Evolutionary conservation across 2,888 invertebrate genomes (phyloP).

Genomic region (Synergus umbraculus): DNA sequence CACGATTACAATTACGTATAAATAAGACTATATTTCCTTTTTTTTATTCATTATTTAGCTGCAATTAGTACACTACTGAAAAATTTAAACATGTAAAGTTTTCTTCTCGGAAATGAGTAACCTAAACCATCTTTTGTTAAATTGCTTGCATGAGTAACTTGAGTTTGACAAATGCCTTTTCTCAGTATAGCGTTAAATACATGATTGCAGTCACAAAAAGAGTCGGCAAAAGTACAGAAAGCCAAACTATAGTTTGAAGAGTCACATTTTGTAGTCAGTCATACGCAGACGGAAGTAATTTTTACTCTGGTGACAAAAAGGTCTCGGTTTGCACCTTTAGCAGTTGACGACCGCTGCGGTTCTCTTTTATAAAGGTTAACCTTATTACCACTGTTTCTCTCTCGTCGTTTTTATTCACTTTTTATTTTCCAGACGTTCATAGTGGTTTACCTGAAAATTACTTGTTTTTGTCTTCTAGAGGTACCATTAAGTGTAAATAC

Average conservation of each 20-base stretch:
- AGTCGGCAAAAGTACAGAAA: background rate
- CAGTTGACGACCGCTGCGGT: background rate
- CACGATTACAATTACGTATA: too few relatives aligned
- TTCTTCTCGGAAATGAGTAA: background rate
- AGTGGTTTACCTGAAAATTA: background rate
- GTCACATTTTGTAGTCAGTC: background rate
- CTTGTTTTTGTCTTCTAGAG: background rate
- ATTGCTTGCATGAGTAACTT: constrained; percentile 20
- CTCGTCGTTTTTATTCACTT: background rate
- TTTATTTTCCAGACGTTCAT: background rate
- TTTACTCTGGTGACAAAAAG: background rate
- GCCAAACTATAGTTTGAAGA: background rate
- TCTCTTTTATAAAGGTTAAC: background rate
- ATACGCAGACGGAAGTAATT: background rate
- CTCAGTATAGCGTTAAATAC: background rate
- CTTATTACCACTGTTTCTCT: background rate
- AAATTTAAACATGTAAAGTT: background rate
- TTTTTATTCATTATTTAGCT: background rate
- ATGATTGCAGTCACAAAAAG: background rate
- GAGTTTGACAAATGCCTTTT: constrained; percentile 20
- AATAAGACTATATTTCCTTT: too few relatives aligned
- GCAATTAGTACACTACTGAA: background rate
- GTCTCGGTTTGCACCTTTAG: background rate
- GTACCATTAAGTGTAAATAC: background rate
- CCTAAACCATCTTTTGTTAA: constrained; percentile 4